Evolutionary conservation across 2,888 invertebrate genomes (phyloP).

Genomic region (Nephrocerus scutellatus): DNA sequence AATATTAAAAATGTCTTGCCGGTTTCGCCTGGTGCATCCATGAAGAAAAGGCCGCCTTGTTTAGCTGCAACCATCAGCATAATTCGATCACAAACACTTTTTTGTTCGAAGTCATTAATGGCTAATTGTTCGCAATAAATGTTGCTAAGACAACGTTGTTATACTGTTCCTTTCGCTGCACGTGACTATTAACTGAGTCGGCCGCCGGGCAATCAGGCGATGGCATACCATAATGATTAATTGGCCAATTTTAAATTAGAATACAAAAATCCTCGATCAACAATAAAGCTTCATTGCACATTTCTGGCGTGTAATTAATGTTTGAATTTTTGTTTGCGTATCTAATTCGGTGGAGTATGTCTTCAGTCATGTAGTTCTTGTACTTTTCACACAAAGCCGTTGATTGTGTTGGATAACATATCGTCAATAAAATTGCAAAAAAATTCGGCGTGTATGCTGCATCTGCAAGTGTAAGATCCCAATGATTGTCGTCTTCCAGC

Average conservation of each 20-base stretch:
- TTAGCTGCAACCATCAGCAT: slow-evolving; percentile 7
- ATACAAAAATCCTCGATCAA: slow-evolving; percentile 10
- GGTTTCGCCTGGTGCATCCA: slow-evolving; percentile 6
- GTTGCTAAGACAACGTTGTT: slow-evolving; percentile 8
- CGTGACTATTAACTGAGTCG: slow-evolving; percentile 2
- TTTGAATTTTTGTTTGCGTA: background rate
- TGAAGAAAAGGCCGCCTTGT: slow-evolving; percentile 6
- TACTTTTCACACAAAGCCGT: slow-evolving; percentile 13
- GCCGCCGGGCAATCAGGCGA: slow-evolving; percentile 4
- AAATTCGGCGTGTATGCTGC: slow-evolving; percentile 10
- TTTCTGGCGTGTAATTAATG: slow-evolving; percentile 9
- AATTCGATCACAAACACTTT: slow-evolving; percentile 5
- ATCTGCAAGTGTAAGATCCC: slow-evolving; percentile 21
- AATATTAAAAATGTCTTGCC: slow-evolving; percentile 7
- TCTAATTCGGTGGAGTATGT: slow-evolving; percentile 12
- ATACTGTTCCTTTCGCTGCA: slow-evolving; percentile 6
- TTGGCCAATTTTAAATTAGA: slow-evolving; percentile 1
- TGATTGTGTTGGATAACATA: slow-evolving; percentile 12
- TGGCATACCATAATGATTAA: slow-evolving; percentile 4
- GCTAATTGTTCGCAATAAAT: slow-evolving; percentile 10
- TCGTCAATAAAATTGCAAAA: slow-evolving; percentile 19
- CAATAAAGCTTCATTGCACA: slow-evolving; percentile 12
- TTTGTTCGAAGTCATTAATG: slow-evolving; percentile 8
- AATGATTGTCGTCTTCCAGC: slow-evolving; percentile 16
- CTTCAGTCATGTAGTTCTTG: slow-evolving; percentile 12